Evolutionary conservation across 2,797 vertebrate genomes (phyloP).

Genomic region (Lateolabrax maculatus): DNA sequence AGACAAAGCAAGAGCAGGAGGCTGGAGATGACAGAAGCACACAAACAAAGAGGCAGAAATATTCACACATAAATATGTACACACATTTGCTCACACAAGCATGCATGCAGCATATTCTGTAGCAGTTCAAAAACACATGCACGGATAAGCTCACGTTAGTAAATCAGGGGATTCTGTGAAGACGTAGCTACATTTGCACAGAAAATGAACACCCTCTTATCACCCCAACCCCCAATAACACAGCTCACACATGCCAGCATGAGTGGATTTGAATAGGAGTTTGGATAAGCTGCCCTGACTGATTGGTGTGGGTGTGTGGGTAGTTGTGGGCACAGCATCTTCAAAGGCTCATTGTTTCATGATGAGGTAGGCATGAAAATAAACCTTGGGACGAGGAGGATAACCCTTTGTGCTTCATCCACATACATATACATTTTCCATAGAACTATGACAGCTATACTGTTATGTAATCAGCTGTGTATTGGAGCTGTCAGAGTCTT

Average conservation of each 20-base stretch:
- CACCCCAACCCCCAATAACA: conserved; percentile 33
- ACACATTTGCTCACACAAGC: not conserved
- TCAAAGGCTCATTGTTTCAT: conserved; percentile 67
- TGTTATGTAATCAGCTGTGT: conserved; percentile 69
- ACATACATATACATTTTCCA: conserved; percentile 54
- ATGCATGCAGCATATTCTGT: not conserved
- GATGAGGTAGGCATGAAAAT: conserved; percentile 55
- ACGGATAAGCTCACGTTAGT: not conserved
- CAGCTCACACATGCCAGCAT: conserved; percentile 50
- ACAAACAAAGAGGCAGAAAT: not conserved
- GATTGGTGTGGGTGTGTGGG: conserved; percentile 61
- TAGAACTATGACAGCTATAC: conserved; percentile 55
- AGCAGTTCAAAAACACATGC: not conserved
- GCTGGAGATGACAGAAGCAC: conserved; percentile 21
- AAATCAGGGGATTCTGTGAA: conserved; percentile 16
- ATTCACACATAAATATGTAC: not conserved
- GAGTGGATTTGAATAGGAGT: conserved; percentile 65
- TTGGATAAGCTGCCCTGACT: conserved; percentile 71
- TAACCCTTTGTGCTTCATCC: conserved; percentile 53
- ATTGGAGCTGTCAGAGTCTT: conserved; percentile 67
- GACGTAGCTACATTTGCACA: conserved; percentile 12
- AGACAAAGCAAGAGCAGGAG: conserved; percentile 30
- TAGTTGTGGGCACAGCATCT: conserved; percentile 60
- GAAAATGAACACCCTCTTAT: conserved; percentile 30
- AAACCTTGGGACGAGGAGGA: conserved; percentile 54